These are phyloP conservation scores for Cephus pulcher DNA, from an alignment of 2,888 invertebrate genomes.

Conservation along the genomic window DNA sequence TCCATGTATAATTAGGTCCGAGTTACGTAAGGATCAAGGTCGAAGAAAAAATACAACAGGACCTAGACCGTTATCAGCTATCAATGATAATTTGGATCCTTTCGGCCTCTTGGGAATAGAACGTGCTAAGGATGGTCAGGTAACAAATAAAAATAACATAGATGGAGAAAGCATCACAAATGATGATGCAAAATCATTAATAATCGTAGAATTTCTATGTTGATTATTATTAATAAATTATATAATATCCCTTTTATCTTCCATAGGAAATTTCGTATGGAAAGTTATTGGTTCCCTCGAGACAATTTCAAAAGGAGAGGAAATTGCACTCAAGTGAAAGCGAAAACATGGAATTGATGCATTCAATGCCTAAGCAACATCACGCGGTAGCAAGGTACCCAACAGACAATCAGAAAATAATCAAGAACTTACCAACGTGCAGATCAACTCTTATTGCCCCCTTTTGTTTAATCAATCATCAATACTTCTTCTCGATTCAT, in stretches of 20 bases:
- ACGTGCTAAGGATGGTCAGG: slow-evolving; percentile 84
- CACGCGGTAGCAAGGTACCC: slow-evolving; percentile 71
- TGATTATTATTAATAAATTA: neutral
- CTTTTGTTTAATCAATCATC: neutral
- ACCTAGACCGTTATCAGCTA: slow-evolving; percentile 84
- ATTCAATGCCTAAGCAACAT: slow-evolving; percentile 68
- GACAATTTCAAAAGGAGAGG: slow-evolving; percentile 68
- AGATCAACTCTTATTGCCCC: neutral
- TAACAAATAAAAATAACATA: slow-evolving; percentile 47
- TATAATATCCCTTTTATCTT: slow-evolving; percentile 7
- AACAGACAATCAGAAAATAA: neutral
- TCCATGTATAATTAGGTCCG: slow-evolving; percentile 66
- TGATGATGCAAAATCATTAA: neutral
- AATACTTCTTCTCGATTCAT: neutral
- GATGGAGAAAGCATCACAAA: neutral
- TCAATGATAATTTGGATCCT: slow-evolving; percentile 86
- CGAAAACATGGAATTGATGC: slow-evolving; percentile 58
- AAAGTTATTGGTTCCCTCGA: slow-evolving; percentile 83
- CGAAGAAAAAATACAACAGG: slow-evolving; percentile 85
- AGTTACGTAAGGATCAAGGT: slow-evolving; percentile 78
- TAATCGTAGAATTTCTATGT: neutral
- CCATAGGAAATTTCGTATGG: slow-evolving; percentile 88
- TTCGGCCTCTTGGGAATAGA: slow-evolving; percentile 88
- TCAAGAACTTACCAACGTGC: neutral
- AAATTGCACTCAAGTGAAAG: slow-evolving; percentile 57